A percentile compares a stretch with the other conserved stretches of the same genome.
Evolutionary conservation across 2,888 invertebrate genomes (phyloP).

Genomic region (Andrena dorsata): DNA sequence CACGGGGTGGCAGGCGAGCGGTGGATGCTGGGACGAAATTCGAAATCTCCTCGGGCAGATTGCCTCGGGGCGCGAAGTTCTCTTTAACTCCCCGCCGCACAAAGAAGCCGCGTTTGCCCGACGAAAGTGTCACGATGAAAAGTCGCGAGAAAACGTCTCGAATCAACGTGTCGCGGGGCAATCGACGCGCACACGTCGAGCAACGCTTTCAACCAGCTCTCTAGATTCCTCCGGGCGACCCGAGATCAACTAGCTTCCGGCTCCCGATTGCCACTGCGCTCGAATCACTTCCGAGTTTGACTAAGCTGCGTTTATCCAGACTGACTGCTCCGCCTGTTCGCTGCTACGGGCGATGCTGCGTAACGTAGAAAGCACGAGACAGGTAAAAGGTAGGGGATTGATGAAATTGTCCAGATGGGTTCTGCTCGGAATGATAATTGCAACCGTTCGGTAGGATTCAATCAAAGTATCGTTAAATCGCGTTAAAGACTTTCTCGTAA

Average conservation of each 20-base stretch:
- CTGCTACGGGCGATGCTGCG: not conserved
- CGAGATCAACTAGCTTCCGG: conserved; percentile 33
- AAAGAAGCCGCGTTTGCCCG: conserved; percentile 68
- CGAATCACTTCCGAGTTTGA: conserved; percentile 39
- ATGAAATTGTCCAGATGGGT: not conserved
- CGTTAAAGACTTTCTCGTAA: not conserved
- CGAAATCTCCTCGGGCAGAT: conserved; percentile 70
- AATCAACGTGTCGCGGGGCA: conserved; percentile 70
- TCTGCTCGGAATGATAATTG: not conserved
- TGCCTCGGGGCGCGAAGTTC: conserved; percentile 70
- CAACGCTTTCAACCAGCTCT: conserved; percentile 32
- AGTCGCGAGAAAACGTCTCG: conserved; percentile 64
- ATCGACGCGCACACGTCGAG: conserved; percentile 58
- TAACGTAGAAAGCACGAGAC: not conserved
- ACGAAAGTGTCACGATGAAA: conserved; percentile 67
- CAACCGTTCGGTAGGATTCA: no score
- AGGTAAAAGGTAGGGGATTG: not conserved
- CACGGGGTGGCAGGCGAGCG: not conserved
- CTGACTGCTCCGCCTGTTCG: not conserved
- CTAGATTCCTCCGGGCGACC: conserved; percentile 59
- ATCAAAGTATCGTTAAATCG: not conserved
- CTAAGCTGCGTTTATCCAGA: conserved; percentile 32
- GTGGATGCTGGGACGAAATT: conserved; percentile 64
- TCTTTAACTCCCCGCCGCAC: conserved; percentile 70
- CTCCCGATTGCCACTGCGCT: conserved; percentile 59